Conservation (phyloP, 2,113 vertebrate species). For the Asarcornis scutulata region DNA sequence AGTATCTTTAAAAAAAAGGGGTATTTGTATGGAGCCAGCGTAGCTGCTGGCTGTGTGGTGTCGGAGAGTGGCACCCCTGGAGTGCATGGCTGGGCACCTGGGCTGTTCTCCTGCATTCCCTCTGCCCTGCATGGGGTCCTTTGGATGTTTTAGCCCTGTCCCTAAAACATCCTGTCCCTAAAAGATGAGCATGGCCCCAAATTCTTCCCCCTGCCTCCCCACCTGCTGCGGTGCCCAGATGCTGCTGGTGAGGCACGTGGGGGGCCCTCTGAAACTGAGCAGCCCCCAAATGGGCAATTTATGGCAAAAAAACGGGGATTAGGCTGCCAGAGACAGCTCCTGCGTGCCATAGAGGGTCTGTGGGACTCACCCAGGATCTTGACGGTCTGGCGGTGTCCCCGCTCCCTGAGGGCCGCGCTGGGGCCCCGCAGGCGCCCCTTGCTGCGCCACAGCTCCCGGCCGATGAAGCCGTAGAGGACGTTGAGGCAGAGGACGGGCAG, state of each 20-base stretch:
- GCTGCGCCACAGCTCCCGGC: conserved; percentile 77
- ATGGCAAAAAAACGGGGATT: not conserved
- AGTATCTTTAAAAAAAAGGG: not conserved
- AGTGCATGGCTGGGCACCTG: rapidly evolving
- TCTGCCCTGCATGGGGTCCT: rapidly evolving
- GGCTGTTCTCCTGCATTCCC: not conserved
- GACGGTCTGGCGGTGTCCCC: conserved; percentile 79
- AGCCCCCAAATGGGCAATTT: no score
- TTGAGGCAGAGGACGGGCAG: conserved; percentile 84
- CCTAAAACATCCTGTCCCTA: not conserved
- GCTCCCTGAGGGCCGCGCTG: conserved; percentile 53
- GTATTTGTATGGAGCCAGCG: not conserved
- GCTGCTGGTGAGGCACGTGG: no score
- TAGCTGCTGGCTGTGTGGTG: rapidly evolving
- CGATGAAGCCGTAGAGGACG: conserved; percentile 82
- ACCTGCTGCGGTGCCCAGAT: no score
- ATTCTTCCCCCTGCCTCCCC: no score
- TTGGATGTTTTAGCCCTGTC: not conserved
- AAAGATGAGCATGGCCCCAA: no score
- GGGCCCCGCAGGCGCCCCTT: conserved; percentile 64
- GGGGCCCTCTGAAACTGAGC: no score
- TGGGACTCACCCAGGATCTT: conserved; percentile 81
- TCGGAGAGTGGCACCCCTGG: not conserved
- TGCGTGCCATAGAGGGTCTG: not conserved
- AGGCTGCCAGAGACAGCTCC: not conserved